Conservation (phyloP, 1,140 invertebrate species). For the Brachionus paranguensis region DNA sequence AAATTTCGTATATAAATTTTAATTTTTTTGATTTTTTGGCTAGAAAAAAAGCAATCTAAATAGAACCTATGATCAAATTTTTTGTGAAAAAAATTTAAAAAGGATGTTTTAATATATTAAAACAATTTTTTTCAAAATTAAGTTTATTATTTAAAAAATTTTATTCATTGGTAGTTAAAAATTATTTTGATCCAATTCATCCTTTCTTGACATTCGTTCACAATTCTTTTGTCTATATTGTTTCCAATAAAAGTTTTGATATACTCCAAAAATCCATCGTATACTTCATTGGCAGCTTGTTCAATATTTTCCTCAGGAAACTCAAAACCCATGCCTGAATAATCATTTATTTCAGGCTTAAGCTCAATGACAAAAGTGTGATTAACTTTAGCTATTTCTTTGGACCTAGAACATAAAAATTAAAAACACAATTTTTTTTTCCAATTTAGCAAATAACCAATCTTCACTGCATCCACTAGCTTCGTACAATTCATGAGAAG, state of each 20-base stretch:
- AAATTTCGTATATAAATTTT: too few relatives aligned
- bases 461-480: conserved; percentile 36
- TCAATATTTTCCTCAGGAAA: background rate
- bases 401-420: background rate
- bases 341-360: background rate
- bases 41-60: too few relatives aligned
- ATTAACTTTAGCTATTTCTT: conserved; percentile 20
- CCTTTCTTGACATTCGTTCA: background rate
- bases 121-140: too few relatives aligned
- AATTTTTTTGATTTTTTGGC: too few relatives aligned
- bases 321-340: background rate
- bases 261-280: conserved; percentile 20
- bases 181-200: background rate
- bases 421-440: too few relatives aligned
- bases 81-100: too few relatives aligned
- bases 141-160: too few relatives aligned
- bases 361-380: conserved; percentile 36
- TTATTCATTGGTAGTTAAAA: too few relatives aligned
- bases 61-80: too few relatives aligned
- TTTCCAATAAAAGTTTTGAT: background rate
- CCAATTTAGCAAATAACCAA: background rate
- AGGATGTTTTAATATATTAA: too few relatives aligned
- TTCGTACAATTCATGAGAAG: conserved; percentile 27
- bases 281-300: background rate
- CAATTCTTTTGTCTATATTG: background rate